Conservation (phyloP, 2,888 invertebrate species). For the Brenthis hecate region DNA sequence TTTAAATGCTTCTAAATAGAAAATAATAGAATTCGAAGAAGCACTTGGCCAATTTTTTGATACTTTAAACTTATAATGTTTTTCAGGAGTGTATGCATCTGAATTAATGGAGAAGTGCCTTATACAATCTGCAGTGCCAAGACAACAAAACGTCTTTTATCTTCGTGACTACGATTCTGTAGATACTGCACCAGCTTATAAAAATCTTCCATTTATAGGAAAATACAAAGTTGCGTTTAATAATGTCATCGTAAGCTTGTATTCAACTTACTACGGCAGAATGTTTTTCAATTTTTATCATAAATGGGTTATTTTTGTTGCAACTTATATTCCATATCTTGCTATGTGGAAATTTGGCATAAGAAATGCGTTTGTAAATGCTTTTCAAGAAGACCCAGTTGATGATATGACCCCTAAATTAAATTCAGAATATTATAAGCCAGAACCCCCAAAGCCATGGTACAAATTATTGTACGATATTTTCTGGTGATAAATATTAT, state of each 20-base stretch:
- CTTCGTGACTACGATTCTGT: conserved; percentile 55
- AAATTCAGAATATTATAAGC: conserved; percentile 38
- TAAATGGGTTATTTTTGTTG: conserved; percentile 78
- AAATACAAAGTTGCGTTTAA: conserved; percentile 43
- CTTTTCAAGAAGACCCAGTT: conserved; percentile 33
- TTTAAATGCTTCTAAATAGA: no score
- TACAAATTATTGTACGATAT: conserved; percentile 22
- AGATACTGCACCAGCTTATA: conserved; percentile 59
- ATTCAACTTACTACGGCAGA: conserved; percentile 72
- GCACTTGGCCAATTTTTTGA: neutral
- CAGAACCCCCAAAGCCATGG: conserved; percentile 29
- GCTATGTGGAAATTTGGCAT: conserved; percentile 37
- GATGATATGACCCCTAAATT: conserved; percentile 28
- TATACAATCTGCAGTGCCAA: conserved; percentile 39
- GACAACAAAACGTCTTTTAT: conserved; percentile 44
- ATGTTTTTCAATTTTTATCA: conserved; percentile 82
- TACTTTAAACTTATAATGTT: neutral
- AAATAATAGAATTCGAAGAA: no score
- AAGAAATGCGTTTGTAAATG: conserved; percentile 26
- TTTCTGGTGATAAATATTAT: conserved; percentile 18
- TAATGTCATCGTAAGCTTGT: conserved; percentile 44
- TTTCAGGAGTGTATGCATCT: conserved; percentile 43
- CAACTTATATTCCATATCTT: conserved; percentile 63
- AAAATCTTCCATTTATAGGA: conserved; percentile 43
- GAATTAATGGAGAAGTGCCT: conserved; percentile 41